Base-by-base conservation (phyloP, 2,113 vertebrate genomes). In the Saguinus midas region DNA sequence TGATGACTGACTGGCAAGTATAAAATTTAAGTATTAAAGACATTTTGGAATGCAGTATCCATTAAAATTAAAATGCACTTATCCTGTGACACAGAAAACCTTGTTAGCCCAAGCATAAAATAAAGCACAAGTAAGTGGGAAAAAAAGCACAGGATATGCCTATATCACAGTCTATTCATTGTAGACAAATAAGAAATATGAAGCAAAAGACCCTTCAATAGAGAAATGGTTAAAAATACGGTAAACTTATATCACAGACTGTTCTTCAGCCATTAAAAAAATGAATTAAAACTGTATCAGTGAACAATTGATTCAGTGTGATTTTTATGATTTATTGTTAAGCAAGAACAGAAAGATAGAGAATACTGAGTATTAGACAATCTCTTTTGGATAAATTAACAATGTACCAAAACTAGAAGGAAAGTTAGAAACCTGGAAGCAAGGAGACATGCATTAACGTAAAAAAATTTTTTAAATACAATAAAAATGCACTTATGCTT, bases 51-150 rank as follows among this genome's bases (percentile, higher is more conserved):
- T 70, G 4, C 21, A 61, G 0, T 70, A 21, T 50, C 72, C 40
- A 61, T 87, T 86, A 92, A 91, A 96, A 95, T 91, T 75, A 95
- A 95, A 78, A 93, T 75, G 4, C 8, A 82, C n/a, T 96, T 84
- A 76, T 6, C 50, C 9, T 92, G 61, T 88, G 81, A 88, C 43
- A 75, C 13, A 88, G 20, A 96, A 91, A 88, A 4, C 2, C 23
- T 94, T 93, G 40, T 87, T 95, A 73, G 27, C 18, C 14, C n/a
- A 64, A 43, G 17, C n/a, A 23, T 61, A 87, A 94, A 90, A 82
- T 3, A 94, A 78, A 95, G 16, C 32, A 90, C 0, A 4, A 70
- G 6, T 52, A 55, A 29, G n/a, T 32, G 82, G 14, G 10, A 1
- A 40, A 58, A 35, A 64, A 32, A 8, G 35, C 14, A 79, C 12